These are phyloP conservation scores for Homalodisca vitripennis DNA, from an alignment of 1,140 invertebrate species.

Conservation along the genomic window DNA sequence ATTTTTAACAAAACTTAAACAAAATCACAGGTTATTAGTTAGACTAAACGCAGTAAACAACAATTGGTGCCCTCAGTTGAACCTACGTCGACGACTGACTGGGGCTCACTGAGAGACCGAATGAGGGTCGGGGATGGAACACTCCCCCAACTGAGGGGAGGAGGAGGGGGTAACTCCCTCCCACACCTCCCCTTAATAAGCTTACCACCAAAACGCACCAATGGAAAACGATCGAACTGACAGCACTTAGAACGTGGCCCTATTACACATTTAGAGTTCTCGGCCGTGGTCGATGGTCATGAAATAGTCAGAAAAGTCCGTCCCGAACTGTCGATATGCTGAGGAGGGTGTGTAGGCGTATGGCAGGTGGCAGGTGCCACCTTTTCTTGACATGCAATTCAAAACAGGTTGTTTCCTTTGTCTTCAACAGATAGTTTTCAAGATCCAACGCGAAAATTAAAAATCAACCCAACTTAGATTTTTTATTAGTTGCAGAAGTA, in stretches of 20 bases:
- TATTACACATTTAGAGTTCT: not conserved
- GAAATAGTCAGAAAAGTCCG: not conserved
- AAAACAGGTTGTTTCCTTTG: no score
- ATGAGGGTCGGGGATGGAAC: not conserved
- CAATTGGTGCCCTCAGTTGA: not conserved
- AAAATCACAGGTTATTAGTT: not conserved
- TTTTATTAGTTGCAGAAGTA: no score
- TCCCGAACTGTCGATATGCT: no score
- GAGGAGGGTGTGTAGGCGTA: no score
- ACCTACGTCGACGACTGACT: not conserved
- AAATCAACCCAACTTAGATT: no score
- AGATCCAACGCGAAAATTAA: no score
- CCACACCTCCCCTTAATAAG: not conserved
- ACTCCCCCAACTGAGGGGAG: not conserved
- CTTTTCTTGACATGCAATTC: no score
- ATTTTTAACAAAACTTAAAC: not conserved
- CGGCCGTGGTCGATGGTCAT: not conserved
- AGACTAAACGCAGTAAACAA: no score
- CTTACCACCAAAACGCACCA: not conserved
- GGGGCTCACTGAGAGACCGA: not conserved
- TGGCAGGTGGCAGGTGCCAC: no score
- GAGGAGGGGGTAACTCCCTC: not conserved
- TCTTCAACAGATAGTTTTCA: no score
- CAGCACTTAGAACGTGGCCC: not conserved
- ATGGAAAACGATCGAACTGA: not conserved